phyloP scores from a whole-genome alignment of 2,888 invertebrate species.

The Neoscelio sp. region DNA sequence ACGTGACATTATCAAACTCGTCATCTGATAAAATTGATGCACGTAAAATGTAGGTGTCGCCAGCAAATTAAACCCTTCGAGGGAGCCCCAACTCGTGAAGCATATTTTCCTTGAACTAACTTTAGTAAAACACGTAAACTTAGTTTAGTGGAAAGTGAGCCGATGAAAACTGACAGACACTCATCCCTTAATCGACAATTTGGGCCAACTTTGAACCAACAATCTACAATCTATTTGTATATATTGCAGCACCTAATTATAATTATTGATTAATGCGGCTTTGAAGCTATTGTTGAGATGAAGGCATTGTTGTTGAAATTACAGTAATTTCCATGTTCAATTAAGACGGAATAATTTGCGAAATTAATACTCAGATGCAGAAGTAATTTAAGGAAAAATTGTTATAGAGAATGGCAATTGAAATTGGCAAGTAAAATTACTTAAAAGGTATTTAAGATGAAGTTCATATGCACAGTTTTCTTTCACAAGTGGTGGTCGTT shows the following conservation, averaged over 20 bases:
- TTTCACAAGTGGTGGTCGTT: too few species aligned
- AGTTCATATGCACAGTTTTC: too few species aligned
- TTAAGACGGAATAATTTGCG: constrained; percentile 3
- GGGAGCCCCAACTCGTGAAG: neutral
- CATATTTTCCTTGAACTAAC: constrained; percentile 5
- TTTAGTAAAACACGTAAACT: neutral
- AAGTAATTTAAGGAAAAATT: too few species aligned
- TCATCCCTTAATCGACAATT: constrained; percentile 3
- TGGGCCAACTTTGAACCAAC: neutral
- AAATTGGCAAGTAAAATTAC: too few species aligned
- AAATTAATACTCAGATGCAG: neutral
- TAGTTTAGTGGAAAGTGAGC: constrained; percentile 19
- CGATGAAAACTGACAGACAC: constrained; percentile 3
- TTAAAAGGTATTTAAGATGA: too few species aligned
- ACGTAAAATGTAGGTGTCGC: neutral
- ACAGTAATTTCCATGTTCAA: neutral
- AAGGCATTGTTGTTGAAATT: neutral
- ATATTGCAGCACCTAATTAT: constrained; percentile 1
- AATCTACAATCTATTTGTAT: neutral
- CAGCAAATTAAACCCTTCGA: constrained; percentile 11
- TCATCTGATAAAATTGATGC: neutral
- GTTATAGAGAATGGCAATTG: too few species aligned
- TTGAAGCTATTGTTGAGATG: neutral
- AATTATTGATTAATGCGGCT: constrained; percentile 13
- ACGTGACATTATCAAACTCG: too few species aligned